phyloP scores from a whole-genome alignment of 30 jellyfish, hydroid and myxozoan species.

The Chrysaora quinquecirrha region DNA sequence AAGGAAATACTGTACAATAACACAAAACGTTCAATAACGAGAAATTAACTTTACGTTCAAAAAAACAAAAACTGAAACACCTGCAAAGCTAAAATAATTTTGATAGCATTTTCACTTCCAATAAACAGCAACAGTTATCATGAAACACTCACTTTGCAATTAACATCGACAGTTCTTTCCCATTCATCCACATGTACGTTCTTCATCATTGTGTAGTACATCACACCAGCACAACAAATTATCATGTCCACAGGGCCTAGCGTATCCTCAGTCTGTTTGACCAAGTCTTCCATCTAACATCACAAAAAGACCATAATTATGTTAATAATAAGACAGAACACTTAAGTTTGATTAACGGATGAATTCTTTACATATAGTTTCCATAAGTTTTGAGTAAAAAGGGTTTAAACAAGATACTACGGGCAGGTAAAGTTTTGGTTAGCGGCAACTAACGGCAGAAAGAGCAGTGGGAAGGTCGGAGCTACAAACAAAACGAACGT shows the following conservation, averaged over 20 bases:
- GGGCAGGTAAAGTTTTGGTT: no score
- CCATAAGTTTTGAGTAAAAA: no score
- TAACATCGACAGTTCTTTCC: conserved; percentile 87
- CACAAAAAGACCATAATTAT: not conserved
- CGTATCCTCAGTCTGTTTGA: conserved; percentile 66
- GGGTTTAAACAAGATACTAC: no score
- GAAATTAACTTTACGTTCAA: no score
- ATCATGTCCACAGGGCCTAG: conserved; percentile 77
- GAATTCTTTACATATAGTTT: no score
- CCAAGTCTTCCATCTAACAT: conserved; percentile 55
- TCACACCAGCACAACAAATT: conserved; percentile 91
- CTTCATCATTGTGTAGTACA: conserved; percentile 90
- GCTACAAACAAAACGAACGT: no score
- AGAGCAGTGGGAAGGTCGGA: no score
- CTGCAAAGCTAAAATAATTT: not conserved
- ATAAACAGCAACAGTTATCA: not conserved
- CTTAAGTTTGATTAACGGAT: no score
- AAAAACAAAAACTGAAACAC: no score
- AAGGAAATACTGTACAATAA: not conserved
- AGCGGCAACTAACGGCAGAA: no score
- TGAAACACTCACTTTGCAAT: conserved; percentile 88
- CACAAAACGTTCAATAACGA: no score
- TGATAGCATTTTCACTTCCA: not conserved
- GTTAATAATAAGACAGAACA: no score
- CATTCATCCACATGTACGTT: conserved; percentile 84